A percentile compares a stretch with the other conserved stretches of the same genome.
Conservation (phyloP, 2,113 vertebrate genomes). For the Actenoides hombroni region DNA sequence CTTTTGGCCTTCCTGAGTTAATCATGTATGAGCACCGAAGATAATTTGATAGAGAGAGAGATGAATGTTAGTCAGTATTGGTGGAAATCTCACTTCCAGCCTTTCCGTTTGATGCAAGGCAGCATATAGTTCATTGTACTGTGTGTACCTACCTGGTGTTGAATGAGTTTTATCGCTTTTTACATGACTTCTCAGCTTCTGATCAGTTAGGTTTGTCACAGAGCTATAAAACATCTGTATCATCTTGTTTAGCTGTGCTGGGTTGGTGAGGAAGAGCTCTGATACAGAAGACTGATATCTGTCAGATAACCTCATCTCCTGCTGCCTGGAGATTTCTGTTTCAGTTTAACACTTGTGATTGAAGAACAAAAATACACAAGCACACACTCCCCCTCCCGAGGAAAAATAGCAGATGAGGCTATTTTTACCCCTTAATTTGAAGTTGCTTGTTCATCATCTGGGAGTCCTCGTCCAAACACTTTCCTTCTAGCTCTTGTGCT, state of each 20-base stretch:
- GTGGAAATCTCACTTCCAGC: background rate
- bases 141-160: background rate
- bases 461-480: background rate
- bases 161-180: background rate
- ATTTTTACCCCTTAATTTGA: background rate
- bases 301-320: background rate
- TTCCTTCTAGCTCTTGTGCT: accelerated
- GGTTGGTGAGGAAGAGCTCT: background rate
- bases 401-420: background rate
- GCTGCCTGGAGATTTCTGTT: background rate
- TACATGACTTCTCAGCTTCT: background rate
- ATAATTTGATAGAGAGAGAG: background rate
- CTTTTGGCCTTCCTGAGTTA: background rate
- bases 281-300: background rate
- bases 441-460: background rate
- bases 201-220: background rate
- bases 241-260: background rate
- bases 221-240: background rate
- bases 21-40: background rate
- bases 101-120: background rate
- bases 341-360: background rate
- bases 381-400: background rate
- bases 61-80: background rate
- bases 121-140: accelerated
- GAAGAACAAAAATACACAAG: background rate